A percentile compares a stretch with the other conserved stretches of the same genome.
Evolutionary conservation across 2,888 invertebrate species (phyloP).

Genomic region (Ommatoiulus sabulosus): DNA sequence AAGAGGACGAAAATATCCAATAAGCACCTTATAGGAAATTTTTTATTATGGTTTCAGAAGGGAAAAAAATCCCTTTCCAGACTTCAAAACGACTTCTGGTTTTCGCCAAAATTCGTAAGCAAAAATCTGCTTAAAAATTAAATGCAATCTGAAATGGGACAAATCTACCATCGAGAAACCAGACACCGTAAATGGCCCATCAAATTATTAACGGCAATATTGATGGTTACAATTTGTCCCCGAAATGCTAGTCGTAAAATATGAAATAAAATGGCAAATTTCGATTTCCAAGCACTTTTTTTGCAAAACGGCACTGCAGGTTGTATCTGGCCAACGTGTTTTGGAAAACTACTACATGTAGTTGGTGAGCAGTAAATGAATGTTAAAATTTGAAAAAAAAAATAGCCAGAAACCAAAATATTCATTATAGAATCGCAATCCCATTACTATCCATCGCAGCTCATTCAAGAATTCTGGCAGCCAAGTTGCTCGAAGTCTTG

Average conservation of each 20-base stretch:
- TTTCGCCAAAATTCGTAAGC: not conserved
- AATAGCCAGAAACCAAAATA: too few species aligned
- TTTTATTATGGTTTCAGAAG: not conserved
- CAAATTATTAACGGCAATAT: conserved; percentile 4
- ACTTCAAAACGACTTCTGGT: not conserved
- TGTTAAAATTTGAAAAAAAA: not conserved
- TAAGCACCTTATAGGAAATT: not conserved
- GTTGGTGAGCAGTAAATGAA: not conserved
- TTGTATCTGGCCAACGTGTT: not conserved
- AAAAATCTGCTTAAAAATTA: not conserved
- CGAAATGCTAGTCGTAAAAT: not conserved
- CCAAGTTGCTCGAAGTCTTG: not conserved
- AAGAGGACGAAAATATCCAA: not conserved
- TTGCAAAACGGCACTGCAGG: not conserved
- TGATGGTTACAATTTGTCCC: not conserved
- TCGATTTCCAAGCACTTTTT: not conserved
- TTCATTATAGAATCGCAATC: too few species aligned
- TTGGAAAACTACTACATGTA: not conserved
- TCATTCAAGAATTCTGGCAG: not conserved
- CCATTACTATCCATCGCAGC: not conserved
- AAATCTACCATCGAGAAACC: not conserved
- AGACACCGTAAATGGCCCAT: not conserved
- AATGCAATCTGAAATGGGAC: not conserved
- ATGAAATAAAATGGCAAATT: not conserved
- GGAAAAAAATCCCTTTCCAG: not conserved